Evolutionary conservation across 2,113 vertebrate species (phyloP).

Genomic region (Notothenia coriiceps): DNA sequence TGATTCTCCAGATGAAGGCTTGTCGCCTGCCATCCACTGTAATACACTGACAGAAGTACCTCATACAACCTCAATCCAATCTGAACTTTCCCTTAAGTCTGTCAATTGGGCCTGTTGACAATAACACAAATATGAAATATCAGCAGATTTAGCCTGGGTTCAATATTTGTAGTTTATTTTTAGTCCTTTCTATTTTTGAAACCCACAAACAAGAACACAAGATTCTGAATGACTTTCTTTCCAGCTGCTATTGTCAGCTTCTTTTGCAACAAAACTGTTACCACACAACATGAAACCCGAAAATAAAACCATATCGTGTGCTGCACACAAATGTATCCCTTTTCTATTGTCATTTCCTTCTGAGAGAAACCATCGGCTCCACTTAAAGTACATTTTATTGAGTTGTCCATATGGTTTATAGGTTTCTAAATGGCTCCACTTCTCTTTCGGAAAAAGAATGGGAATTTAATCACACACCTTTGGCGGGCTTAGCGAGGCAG

Average conservation of each 20-base stretch:
- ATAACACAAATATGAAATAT: not conserved
- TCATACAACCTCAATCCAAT: too few relatives aligned
- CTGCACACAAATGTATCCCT: conserved; percentile 47
- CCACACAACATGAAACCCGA: conserved; percentile 8
- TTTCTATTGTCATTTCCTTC: conserved; percentile 53
- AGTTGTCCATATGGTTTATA: conserved; percentile 74
- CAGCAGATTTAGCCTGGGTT: too few relatives aligned
- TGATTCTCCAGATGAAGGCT: too few relatives aligned
- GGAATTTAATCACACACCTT: conserved; percentile 76
- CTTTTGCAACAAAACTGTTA: conserved; percentile 8
- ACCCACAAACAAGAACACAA: conserved; percentile 15
- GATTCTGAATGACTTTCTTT: not conserved
- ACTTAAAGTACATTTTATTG: conserved; percentile 69
- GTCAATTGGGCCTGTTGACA: not conserved
- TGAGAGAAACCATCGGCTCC: conserved; percentile 47
- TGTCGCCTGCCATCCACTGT: too few relatives aligned
- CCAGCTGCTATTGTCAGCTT: conserved; percentile 6
- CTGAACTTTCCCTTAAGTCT: too few relatives aligned
- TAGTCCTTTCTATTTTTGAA: not conserved
- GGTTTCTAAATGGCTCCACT: conserved; percentile 65
- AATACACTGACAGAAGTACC: too few relatives aligned
- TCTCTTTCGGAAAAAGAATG: conserved; percentile 68
- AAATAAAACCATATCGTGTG: conserved; percentile 13
- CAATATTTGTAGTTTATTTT: too few relatives aligned
- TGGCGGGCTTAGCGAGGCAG: conserved; percentile 64